Evolutionary conservation across 2,797 vertebrate genomes (phyloP).

Genomic region (Chiloscyllium punctatum): DNA sequence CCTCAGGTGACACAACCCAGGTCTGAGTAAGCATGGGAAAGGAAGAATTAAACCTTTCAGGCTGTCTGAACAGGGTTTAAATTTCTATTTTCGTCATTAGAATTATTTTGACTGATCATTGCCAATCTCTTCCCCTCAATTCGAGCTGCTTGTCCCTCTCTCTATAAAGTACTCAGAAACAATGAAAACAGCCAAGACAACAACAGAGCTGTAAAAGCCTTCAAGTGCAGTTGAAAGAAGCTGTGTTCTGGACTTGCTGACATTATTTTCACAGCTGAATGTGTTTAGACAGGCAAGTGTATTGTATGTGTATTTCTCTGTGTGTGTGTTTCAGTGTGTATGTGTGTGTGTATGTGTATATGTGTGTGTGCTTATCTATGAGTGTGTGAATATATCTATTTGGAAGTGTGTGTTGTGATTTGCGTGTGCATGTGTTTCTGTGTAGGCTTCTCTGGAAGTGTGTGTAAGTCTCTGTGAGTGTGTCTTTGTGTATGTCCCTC

Average conservation of each 20-base stretch:
- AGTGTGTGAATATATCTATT: no score
- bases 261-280: conserved; percentile 73
- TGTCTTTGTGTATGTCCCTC: no score
- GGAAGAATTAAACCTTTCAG: no score
- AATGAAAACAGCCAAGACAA: conserved; percentile 53
- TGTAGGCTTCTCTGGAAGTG: no score
- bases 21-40: no score
- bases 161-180: background rate
- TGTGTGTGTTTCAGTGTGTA: no score
- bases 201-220: conserved; percentile 44
- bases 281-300: conserved; percentile 60
- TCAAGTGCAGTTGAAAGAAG: conserved; percentile 46
- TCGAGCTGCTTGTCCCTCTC: background rate
- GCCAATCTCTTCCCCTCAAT: background rate
- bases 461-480: no score
- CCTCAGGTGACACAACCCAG: no score
- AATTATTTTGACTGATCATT: background rate
- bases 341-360: no score
- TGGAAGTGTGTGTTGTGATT: no score
- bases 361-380: no score
- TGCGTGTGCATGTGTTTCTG: background rate
- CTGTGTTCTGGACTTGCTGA: conserved; percentile 56
- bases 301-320: no score
- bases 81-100: background rate
- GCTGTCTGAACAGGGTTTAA: background rate